Evolutionary conservation across 2,113 vertebrate genomes (phyloP), one percentile per base, ranked within the genome.

Genomic region (Zosterops lateralis): DNA sequence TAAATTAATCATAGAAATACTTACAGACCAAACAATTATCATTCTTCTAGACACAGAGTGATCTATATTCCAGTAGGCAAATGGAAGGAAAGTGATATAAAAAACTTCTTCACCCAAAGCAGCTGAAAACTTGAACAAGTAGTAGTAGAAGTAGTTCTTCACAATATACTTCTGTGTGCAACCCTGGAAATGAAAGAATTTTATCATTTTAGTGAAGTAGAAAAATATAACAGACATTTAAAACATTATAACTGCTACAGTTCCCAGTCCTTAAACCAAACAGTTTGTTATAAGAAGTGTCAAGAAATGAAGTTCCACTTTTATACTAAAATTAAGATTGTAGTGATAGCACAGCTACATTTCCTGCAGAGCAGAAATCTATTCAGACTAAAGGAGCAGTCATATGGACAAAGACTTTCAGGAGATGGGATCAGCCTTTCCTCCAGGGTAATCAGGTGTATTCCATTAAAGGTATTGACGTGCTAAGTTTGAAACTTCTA

Each of bases 61-160:
- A 75, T 99, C 99, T 62, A 99, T 97, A 86, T 98, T 99, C 99
- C 99, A 99, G 93, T 99, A 98, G 29, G 97, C 98, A 96, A 98
- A 98, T 0, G 99, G 99, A 79, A 99, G 98, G 67, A 98, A 99
- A 25, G 99, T 98, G 97, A 99, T 99, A 96, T 99, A 99, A 97
- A 99, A 99, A 38, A 98, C 80, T 92, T 99, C 99, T 85, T 99
- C 98, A 1, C 99, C 99, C 94, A 99, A 93, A 66, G 98, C 97
- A 5, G 99, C 98, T 0, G 99, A 99, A 53, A 98, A 93, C 97
- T 97, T 97, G 98, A 99, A 99, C 45, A 99, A 97, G 95, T 98
- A 98, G 96, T 99, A 98, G 94, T 99, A 97, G 64, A 98, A 98
- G 94, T 98, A 97, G 96, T 99, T 99, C 97, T 97, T 99, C 96